These are phyloP conservation scores for Gadopsis marmoratus DNA, from an alignment of 2,797 vertebrate species.

Conservation along the genomic window DNA sequence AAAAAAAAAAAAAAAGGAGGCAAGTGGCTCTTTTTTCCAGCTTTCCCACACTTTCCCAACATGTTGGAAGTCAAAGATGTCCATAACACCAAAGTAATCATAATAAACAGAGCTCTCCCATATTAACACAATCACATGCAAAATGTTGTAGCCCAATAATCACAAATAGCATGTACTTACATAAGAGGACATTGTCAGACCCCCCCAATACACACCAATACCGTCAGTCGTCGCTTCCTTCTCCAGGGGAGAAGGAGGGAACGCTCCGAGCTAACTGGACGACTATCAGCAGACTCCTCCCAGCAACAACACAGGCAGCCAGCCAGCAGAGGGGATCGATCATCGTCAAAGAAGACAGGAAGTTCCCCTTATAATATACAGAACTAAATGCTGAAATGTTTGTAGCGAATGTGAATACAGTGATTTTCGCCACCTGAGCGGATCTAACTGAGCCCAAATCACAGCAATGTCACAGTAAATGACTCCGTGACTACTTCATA, in stretches of 20 bases:
- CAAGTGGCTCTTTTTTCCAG: not conserved
- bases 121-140: too few relatives aligned
- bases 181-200: conserved; percentile 52
- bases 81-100: not conserved
- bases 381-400: not conserved
- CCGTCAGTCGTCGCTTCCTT: not conserved
- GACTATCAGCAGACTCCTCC: conserved; percentile 62
- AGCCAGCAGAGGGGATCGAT: conserved; percentile 28
- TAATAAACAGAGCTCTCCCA: not conserved
- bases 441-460: not conserved
- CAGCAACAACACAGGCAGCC: conserved; percentile 25
- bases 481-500: conserved; percentile 37
- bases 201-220: not conserved
- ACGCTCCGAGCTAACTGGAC: conserved; percentile 9
- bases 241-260: conserved; percentile 50
- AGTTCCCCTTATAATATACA: not conserved
- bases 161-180: conserved; percentile 63
- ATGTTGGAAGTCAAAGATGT: not conserved
- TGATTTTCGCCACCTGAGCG: not conserved
- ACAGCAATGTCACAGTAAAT: conserved; percentile 4
- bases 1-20: too few relatives aligned
- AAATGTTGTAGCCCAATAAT: not conserved
- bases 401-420: not conserved
- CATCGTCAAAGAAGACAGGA: conserved; percentile 29
- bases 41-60: not conserved